phyloP scores from a whole-genome alignment of 2,113 vertebrate genomes.

The Channa maculata region DNA sequence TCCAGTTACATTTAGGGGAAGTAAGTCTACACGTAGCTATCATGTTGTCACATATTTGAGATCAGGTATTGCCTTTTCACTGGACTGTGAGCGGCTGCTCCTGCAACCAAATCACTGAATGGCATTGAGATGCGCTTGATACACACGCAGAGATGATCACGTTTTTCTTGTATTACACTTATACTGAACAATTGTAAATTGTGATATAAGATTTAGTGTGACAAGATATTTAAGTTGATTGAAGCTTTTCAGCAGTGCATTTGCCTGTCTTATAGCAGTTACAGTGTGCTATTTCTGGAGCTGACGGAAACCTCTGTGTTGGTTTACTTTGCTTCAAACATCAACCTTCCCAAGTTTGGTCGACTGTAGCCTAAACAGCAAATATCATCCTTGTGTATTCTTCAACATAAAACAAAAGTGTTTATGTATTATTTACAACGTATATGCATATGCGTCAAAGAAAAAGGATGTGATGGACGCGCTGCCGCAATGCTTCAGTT shows the following conservation, averaged over 20 bases:
- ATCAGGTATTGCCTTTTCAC: conserved; percentile 68
- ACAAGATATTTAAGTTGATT: not conserved
- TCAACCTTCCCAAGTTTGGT: not conserved
- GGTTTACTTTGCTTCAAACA: too few relatives aligned
- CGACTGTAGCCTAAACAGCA: not conserved
- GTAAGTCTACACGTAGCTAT: conserved; percentile 33
- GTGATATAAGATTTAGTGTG: not conserved
- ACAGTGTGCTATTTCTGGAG: not conserved
- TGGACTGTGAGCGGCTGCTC: conserved; percentile 60
- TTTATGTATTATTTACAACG: not conserved
- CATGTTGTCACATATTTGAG: conserved; percentile 51
- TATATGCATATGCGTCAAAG: not conserved
- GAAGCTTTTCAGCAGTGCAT: not conserved
- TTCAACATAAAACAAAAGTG: not conserved
- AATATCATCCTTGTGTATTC: not conserved
- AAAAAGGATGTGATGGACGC: not conserved
- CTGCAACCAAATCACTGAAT: conserved; percentile 24
- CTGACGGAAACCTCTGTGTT: not conserved
- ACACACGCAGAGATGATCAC: too few relatives aligned
- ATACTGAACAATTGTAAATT: too few relatives aligned
- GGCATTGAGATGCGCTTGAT: not conserved
- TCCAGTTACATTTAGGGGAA: conserved; percentile 23
- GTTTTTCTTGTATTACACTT: too few relatives aligned
- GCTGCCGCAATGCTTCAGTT: not conserved
- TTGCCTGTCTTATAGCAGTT: not conserved